Evolutionary conservation across 2,797 vertebrate genomes (phyloP).

Genomic region (Tokudaia muenninki): DNA sequence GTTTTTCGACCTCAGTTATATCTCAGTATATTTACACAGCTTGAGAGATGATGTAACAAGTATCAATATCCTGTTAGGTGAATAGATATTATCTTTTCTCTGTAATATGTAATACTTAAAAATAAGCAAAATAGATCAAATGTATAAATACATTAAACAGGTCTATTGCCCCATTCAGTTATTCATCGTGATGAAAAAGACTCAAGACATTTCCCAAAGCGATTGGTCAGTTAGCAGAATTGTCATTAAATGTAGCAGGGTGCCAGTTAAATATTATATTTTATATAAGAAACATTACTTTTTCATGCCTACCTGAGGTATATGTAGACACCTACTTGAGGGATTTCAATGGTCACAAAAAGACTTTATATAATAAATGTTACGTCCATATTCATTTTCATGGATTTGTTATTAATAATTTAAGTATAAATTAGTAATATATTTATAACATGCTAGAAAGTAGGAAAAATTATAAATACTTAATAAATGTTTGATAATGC

Average conservation of each 20-base stretch:
- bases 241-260: neutral
- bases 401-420: conserved; percentile 81
- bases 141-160: neutral
- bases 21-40: neutral
- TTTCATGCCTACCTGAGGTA: neutral
- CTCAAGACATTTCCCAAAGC: neutral
- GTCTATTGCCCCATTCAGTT: neutral
- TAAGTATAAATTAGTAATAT: conserved; percentile 75
- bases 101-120: neutral
- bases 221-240: neutral
- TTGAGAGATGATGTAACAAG: neutral
- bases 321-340: neutral
- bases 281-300: conserved; percentile 30
- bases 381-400: conserved; percentile 71
- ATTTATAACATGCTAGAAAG: conserved; percentile 78
- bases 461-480: conserved; percentile 79
- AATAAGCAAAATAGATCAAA: neutral
- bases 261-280: neutral
- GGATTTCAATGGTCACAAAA: conserved; percentile 73
- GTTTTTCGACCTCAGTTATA: neutral
- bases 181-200: neutral
- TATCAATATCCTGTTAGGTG: neutral
- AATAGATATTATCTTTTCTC: neutral
- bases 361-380: conserved; percentile 63
- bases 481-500: conserved; percentile 84